Evolutionary conservation across 2,888 invertebrate genomes (phyloP).

Genomic region (Celastrina argiolus): DNA sequence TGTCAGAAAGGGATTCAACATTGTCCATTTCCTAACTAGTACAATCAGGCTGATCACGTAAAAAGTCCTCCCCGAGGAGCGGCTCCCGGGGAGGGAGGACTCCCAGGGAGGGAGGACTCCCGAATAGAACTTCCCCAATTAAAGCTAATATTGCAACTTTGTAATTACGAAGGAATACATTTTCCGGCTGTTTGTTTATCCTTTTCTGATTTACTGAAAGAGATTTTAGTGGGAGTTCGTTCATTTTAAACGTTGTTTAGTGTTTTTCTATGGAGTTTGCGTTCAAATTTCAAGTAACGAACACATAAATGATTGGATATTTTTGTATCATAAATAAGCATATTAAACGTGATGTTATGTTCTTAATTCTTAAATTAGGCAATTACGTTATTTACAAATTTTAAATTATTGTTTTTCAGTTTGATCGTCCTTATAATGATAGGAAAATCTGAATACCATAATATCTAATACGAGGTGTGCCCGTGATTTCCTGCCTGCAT

Average conservation of each 20-base stretch:
- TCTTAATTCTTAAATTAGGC: no score
- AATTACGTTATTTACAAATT: no score
- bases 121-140: constrained; percentile 22
- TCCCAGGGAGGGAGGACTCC: background rate
- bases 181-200: background rate
- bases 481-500: no score
- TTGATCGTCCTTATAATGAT: no score
- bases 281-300: no score
- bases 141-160: constrained; percentile 23
- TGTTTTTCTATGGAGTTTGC: no score
- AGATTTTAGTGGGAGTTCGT: background rate
- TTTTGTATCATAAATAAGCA: no score
- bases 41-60: constrained; percentile 25
- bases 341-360: no score
- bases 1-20: constrained; percentile 5
- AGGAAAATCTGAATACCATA: no score
- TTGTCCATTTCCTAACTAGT: constrained; percentile 21
- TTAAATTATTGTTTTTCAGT: no score
- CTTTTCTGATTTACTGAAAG: background rate
- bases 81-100: background rate
- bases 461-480: no score
- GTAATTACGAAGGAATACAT: background rate
- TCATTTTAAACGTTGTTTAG: background rate
- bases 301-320: no score
- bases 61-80: constrained; percentile 12